Conservation (phyloP, 2,797 vertebrate species). For the Coccyzus lansbergi region DNA sequence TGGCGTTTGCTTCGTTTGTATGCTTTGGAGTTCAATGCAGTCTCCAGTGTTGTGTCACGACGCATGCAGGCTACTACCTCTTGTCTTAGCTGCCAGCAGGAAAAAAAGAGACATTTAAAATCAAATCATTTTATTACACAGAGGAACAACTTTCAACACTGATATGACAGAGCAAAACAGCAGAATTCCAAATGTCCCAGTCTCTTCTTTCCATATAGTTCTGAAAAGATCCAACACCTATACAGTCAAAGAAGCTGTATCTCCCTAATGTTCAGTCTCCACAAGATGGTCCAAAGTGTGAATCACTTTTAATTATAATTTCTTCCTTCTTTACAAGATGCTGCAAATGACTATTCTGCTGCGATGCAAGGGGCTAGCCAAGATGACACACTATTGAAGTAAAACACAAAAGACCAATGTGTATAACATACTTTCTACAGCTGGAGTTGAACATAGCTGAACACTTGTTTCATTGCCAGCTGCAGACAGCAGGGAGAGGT, state of each 20-base stretch:
- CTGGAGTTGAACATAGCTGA: not conserved
- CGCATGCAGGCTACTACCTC: conserved; percentile 98
- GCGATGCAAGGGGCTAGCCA: not conserved
- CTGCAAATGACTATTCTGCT: not conserved
- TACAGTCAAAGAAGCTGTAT: not conserved
- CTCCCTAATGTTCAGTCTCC: not conserved
- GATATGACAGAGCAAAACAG: not conserved
- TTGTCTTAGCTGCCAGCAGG: conserved; percentile 85
- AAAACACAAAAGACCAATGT: not conserved
- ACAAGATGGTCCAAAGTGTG: not conserved
- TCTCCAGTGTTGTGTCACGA: conserved; percentile 94
- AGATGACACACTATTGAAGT: not conserved
- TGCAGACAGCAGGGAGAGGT: not conserved
- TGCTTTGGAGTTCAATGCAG: conserved; percentile 95
- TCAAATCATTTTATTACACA: not conserved
- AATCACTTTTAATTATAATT: not conserved
- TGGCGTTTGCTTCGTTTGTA: conserved; percentile 97
- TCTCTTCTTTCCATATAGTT: not conserved
- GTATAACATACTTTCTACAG: not conserved
- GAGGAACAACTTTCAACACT: not conserved
- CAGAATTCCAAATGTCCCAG: not conserved
- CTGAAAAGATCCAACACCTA: not conserved
- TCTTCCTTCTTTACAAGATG: not conserved
- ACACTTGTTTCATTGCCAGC: not conserved
- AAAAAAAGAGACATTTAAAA: not conserved